Evolutionary conservation across 2,113 vertebrate species (phyloP).

Genomic region (Coreoperca whiteheadi): DNA sequence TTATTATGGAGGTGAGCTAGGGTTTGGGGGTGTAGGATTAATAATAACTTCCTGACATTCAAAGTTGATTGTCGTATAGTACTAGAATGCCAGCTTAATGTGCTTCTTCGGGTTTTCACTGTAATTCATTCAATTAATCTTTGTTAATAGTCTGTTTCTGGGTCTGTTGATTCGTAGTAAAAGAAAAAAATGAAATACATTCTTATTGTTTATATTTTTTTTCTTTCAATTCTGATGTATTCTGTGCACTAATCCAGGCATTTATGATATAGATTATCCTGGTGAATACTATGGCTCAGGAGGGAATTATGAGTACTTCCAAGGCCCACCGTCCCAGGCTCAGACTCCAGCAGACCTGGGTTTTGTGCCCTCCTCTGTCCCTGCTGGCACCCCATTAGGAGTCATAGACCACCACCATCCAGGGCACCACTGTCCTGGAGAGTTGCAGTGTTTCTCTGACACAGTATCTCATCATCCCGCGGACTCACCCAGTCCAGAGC

Average conservation of each 20-base stretch:
- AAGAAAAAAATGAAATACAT: neutral
- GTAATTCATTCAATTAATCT: no score
- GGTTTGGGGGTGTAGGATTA: neutral
- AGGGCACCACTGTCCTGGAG: conserved; percentile 91
- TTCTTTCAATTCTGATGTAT: neutral
- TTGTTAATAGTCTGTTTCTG: neutral
- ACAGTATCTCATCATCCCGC: conserved; percentile 91
- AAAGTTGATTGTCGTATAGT: neutral
- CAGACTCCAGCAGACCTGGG: conserved; percentile 96
- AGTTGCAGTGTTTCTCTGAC: conserved; percentile 94
- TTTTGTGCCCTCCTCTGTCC: conserved; percentile 93
- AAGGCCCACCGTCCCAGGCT: conserved; percentile 94
- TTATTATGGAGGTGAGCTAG: conserved; percentile 92
- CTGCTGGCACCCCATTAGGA: conserved; percentile 92
- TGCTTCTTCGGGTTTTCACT: neutral
- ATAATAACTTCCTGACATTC: neutral
- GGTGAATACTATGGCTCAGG: conserved; percentile 95
- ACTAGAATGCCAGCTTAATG: neutral
- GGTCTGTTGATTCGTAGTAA: neutral
- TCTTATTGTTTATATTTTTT: neutral
- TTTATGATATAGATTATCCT: conserved; percentile 89
- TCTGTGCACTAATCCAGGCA: conserved; percentile 17
- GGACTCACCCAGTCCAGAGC: conserved; percentile 97
- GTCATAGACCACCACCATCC: conserved; percentile 92
- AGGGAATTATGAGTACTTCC: conserved; percentile 97